Evolutionary conservation across 2,797 vertebrate genomes (phyloP), one percentile per base, ranked within the genome.

Genomic region (Rhabdomys pumilio): DNA sequence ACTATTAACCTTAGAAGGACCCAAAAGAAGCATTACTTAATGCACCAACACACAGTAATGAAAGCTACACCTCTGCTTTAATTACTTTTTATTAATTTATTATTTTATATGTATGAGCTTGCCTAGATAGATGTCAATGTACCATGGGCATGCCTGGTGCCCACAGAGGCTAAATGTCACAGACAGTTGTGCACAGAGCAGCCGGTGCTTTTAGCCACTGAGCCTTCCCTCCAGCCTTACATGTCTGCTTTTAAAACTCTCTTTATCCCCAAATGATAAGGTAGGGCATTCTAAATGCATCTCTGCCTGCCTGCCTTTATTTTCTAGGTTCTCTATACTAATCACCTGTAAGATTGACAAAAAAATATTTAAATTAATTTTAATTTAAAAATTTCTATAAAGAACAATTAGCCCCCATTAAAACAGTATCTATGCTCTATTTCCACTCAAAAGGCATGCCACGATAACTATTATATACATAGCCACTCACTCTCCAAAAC

Each of bases 321-420:
- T 95, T 80, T 92, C 63, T 92, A 95, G 55, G 29, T 91, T 83
- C 61, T 80, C 79, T 75, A 44, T 12, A 79, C 47, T 19, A 20
- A 59, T 75, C 73, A 90, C 26, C 57, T 69, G 38, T 31, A 63
- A 88, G 53, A 90, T 3, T 86, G 47, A 90, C 13, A 57, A 1
- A 91, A 1, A 85, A 53, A 5, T 50, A 34, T 53, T 67, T 67
- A 85, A 50, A 53, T 69, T 63, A 17, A 19, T 59, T 44, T 95
- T 87, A 90, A 97, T 77, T 91, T 61, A 61, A 31, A 77, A 69
- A 65, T 92, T 72, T 81, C 90, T 89, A 88, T 10, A 63, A 92
- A 86, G 57, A 80, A 1, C 47, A 95, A 85, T 65, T 91, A 81
- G 24, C 17, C 34, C 41, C 53, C 65, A 82, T 47, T 87, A 81